Base-by-base conservation (phyloP, 2,113 vertebrate genomes). In the Misgurnus anguillicaudatus region DNA sequence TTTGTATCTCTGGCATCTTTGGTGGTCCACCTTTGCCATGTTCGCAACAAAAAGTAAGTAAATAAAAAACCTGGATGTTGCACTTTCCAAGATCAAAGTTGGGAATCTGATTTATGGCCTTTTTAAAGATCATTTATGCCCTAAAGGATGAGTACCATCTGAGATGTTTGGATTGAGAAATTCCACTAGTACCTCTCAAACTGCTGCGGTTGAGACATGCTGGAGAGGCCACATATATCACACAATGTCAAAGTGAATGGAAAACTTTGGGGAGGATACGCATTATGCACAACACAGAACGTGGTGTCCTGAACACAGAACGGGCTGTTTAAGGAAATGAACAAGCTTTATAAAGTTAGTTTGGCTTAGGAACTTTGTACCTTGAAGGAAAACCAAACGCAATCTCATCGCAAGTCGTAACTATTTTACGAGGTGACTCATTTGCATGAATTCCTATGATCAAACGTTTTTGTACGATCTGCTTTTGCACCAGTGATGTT, bases 1-100 rank as follows among this genome's bases (percentile, higher is more conserved):
- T 16, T n/a, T 13, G 53, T 61, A 41, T 38, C 51, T 48, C n/a
- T 16, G n/a, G 4, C 17, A 42, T 68, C 41, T 31, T 60, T 82
- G 75, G 62, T 78, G 75, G 68, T 82, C 64, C 47, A 42, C 47
- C 13, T 65, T 77, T 57, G n/a, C 48, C 31, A 67, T n/a, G 24
- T 67, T 72, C 21, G 9, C 51, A 38, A 38, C 38, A 75, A 77
- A 31, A 51, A 4, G 3, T n/a, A 9, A 70, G 65, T 16, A 71
- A 11, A 72, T 17, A 51, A 63, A 63, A 60, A 41, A n/a, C 36
- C 3, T 31, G n/a, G 45, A 4, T 19, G 42, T 11, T 48, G 10
- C 14, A 38, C 47, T 71, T 66, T 51, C n/a, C 9, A 60, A 16
- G 19, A 60, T 78, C 51, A 82, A 78, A 81, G 61, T 16, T 48